Base-by-base conservation (phyloP, 2,797 vertebrate species). In the Acropternis orthonyx region DNA sequence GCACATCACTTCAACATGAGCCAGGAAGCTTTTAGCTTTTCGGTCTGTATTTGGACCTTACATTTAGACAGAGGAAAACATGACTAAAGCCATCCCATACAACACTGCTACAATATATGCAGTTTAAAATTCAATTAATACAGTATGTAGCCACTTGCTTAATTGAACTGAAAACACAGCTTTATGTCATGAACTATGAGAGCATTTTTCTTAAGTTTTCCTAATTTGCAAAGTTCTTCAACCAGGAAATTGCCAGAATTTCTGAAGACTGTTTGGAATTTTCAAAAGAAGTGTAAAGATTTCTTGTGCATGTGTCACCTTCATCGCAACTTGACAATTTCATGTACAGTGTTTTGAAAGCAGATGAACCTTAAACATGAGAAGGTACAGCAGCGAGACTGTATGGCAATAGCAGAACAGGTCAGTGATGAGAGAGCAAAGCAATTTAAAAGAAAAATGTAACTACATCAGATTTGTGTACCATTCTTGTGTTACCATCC, bases 1-100 rank as follows among this genome's bases (percentile, higher is more conserved):
- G 91, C 89, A 90, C 52, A 94, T 96, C 93, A 97, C 94, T 97
- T 95, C 71, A 97, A 94, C 73, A 91, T 76, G 52, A 98, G 77
- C 48, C 89, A 93, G 71, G 63, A 94, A 91, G 72, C 65, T 86
- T 96, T 89, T 96, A 90, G 72, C 62, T 86, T 95, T 90, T 96
- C 95, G 80, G 92, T 94, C 63, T 56, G 41, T 61, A 39, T 41
- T n/a, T 63, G 85, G 75, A 89, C 90, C 84, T 94, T 85, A 68
- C 36, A 65, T 58, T 49, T 37, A 89, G 78, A 89, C 71, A 63
- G 88, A 78, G 87, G 34, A 89, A 78, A 94, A 85, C 63, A 55
- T 52, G 34, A 88, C 78, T 62, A 66, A 72, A 61, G n/a, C 83
- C 65, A 90, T 85, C 88, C 66, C 41, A 52, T 67, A 63, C 43